Evolutionary conservation across 1,140 invertebrate genomes (phyloP), one percentile per base, ranked within the genome.

Genomic region (Scaptomyza hsui): DNA sequence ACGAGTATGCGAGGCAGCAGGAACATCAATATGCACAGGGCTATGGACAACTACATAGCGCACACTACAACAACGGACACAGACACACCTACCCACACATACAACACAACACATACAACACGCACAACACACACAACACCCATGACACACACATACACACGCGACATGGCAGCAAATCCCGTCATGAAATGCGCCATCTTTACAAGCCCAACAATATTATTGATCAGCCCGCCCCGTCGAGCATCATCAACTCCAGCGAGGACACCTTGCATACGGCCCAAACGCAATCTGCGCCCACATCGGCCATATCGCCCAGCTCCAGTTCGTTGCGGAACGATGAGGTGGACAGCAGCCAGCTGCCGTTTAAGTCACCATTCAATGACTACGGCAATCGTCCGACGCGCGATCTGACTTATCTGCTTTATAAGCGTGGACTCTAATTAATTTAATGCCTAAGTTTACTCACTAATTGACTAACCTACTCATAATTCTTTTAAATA

Each of bases 301-400:
- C 60, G 2, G 32, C 69, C 2, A 26, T 39, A 6, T 41, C 52
- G 24, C 3, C 42, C 35, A 19, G 44, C 49, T 44, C 24, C 16
- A 70, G 42, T 49, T 21, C 16, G 1, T 12, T 19, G 16, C 13
- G 49, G 3, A 35, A 12, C 41, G 49, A 56, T 9, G 72, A 75
- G 12, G 4, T 7, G 6, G 77, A 86, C 15, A 60, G 37, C 47
- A 53, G 55, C 19, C 82, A 81, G 5, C 59, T 86, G 37, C 83
- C 78, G 10, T 86, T 86, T 4, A 86, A 86, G 41, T 86, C 81
- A 12, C 64, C 73, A 0, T 86, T 86, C 53, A 86, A 86, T 26
- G 81, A 86, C 47, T 86, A 81, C 26, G 81, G 81, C 55, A 88
- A 78, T 62, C 81, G 81, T 2, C 77, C 82, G 15, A 75, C 81